phyloP scores from a whole-genome alignment of 2,797 vertebrate genomes.

The Chloroceryle amazona region DNA sequence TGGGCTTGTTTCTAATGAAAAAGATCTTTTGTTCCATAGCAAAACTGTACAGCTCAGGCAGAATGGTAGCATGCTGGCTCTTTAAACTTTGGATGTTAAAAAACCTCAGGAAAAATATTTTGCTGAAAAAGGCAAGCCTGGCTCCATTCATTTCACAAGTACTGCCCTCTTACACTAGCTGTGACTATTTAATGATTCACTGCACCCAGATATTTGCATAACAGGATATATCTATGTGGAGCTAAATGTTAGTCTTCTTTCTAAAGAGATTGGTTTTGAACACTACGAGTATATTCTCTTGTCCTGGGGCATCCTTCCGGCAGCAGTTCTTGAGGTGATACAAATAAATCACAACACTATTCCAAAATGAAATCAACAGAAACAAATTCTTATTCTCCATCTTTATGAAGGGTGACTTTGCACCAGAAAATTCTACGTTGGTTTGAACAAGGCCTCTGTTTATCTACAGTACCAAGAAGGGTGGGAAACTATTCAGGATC shows the following conservation, averaged over 20 bases:
- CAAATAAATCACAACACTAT: slow-evolving; percentile 32
- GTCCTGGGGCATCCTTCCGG: neutral
- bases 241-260: neutral
- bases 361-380: slow-evolving; percentile 48
- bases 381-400: neutral
- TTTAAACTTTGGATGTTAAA: neutral
- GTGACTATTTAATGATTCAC: slow-evolving; percentile 42
- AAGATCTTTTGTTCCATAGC: slow-evolving; percentile 35
- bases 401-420: slow-evolving; percentile 79
- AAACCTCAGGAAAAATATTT: slow-evolving; percentile 54
- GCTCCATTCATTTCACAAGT: slow-evolving; percentile 23
- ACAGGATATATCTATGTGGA: neutral
- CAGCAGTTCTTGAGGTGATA: neutral
- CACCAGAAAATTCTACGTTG: slow-evolving; percentile 62
- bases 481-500: slow-evolving; percentile 72
- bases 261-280: neutral
- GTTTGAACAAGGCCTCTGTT: slow-evolving; percentile 52
- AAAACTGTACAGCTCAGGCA: slow-evolving; percentile 48
- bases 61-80: slow-evolving; percentile 11
- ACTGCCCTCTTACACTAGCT: slow-evolving; percentile 10
- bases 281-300: neutral
- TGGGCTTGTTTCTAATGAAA: slow-evolving; percentile 12
- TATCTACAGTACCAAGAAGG: slow-evolving; percentile 63
- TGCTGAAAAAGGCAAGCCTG: slow-evolving; percentile 40
- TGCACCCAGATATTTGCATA: slow-evolving; percentile 25